These are phyloP conservation scores for Drosophila bifasciata DNA, from an alignment of 1,140 invertebrate genomes.

Conservation along the genomic window DNA sequence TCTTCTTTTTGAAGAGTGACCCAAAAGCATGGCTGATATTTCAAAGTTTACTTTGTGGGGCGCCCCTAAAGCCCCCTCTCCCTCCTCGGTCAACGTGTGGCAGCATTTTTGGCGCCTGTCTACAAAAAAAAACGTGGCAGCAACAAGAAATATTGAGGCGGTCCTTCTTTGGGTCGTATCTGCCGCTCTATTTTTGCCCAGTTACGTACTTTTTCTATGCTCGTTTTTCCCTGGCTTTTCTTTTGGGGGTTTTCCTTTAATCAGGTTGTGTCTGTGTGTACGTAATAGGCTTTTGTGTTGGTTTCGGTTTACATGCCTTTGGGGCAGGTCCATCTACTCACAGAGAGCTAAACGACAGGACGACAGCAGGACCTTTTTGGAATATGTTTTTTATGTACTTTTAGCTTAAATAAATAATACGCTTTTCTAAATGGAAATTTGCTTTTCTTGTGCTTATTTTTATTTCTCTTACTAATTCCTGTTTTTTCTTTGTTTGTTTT, in stretches of 20 bases:
- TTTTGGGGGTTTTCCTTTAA: conserved; percentile 11
- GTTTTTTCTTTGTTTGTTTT: conserved; percentile 23
- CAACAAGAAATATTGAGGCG: conserved; percentile 40
- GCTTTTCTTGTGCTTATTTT: conserved; percentile 1
- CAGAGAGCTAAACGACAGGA: conserved; percentile 7
- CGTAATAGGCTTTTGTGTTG: conserved; percentile 66
- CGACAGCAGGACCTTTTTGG: neutral
- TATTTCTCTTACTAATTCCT: conserved; percentile 54
- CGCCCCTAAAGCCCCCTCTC: conserved; percentile 17
- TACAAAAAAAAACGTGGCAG: conserved; percentile 23
- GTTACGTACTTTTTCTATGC: conserved; percentile 38
- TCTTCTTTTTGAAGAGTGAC: neutral
- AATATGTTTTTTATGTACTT: conserved; percentile 30
- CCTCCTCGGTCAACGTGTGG: conserved; percentile 51
- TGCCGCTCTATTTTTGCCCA: conserved; percentile 1
- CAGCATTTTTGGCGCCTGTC: conserved; percentile 58
- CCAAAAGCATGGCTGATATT: conserved; percentile 15
- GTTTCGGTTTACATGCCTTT: conserved; percentile 53
- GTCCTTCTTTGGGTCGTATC: conserved; percentile 14
- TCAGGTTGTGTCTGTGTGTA: conserved; percentile 19
- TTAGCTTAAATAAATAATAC: conserved; percentile 44
- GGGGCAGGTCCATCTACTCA: conserved; percentile 1
- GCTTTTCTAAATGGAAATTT: conserved; percentile 32
- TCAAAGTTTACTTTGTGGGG: conserved; percentile 35
- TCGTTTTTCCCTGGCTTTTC: conserved; percentile 11